A percentile compares a stretch with the other conserved stretches of the same genome.
phyloP scores from a whole-genome alignment of 2,888 invertebrate genomes.

The Scotopteryx bipunctaria region DNA sequence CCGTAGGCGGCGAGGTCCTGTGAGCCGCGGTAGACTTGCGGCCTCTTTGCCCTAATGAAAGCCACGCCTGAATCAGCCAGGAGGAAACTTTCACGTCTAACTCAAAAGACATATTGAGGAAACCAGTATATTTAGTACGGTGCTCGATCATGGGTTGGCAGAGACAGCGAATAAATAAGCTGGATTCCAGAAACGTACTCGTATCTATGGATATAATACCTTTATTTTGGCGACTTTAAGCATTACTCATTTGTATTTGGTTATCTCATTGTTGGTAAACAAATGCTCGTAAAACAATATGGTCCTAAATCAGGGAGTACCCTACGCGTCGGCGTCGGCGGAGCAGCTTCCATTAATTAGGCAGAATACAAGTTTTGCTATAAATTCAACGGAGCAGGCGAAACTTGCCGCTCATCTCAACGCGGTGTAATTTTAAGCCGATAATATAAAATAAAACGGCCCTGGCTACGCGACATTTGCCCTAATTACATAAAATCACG shows the following conservation, averaged over 20 bases:
- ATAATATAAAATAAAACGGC: conserved; percentile 79
- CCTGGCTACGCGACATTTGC: conserved; percentile 64
- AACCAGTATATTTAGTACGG: conserved; percentile 49
- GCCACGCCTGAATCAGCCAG: conserved; percentile 61
- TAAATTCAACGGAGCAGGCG: conserved; percentile 72
- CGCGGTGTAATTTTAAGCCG: conserved; percentile 73
- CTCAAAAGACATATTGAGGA: conserved; percentile 60
- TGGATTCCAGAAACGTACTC: conserved; percentile 5
- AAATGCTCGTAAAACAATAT: conserved; percentile 64
- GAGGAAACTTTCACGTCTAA: conserved; percentile 65
- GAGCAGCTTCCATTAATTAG: conserved; percentile 79
- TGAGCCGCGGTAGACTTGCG: conserved; percentile 62
- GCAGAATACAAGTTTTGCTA: conserved; percentile 78
- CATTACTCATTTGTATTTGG: conserved; percentile 13
- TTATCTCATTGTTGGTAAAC: conserved; percentile 40
- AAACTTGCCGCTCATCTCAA: conserved; percentile 75
- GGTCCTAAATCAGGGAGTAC: conserved; percentile 66
- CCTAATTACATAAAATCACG: conserved; percentile 74
- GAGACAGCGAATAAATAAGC: conserved; percentile 21
- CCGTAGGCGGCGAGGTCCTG: conserved; percentile 60
- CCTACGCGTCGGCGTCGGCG: conserved; percentile 63
- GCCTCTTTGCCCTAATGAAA: conserved; percentile 78
- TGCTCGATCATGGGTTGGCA: conserved; percentile 14
- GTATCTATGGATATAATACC: neutral
- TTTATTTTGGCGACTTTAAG: conserved; percentile 1